Percentiles rank a stretch among this genome's conserved stretches.
These are phyloP conservation scores for Asarcornis scutulata DNA, from an alignment of 2,113 vertebrate genomes.

Conservation along the genomic window DNA sequence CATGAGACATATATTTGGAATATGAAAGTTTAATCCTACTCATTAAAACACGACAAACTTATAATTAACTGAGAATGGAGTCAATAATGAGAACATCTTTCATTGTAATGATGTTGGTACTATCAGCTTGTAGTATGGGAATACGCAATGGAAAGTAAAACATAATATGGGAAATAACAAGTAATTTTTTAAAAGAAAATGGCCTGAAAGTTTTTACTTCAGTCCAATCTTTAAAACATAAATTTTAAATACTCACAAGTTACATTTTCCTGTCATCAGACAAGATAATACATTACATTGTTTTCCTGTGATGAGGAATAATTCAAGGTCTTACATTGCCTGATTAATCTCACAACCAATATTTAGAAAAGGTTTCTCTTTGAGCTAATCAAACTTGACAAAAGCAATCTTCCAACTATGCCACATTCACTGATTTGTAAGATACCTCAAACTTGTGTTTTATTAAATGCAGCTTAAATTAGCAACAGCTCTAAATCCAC, in stretches of 20 bases:
- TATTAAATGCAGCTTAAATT: constrained; percentile 64
- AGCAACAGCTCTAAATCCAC: constrained; percentile 55
- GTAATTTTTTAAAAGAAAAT: background rate
- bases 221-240: background rate
- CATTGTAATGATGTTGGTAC: constrained; percentile 49
- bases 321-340: constrained; percentile 54
- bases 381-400: constrained; percentile 68
- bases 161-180: background rate
- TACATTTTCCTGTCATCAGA: background rate
- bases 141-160: background rate
- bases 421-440: constrained; percentile 53
- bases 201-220: background rate
- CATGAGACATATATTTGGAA: background rate
- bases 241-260: constrained; percentile 9
- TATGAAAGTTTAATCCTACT: constrained; percentile 58
- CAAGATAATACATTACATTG: constrained; percentile 5
- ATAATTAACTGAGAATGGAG: constrained; percentile 58
- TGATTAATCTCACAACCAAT: constrained; percentile 69
- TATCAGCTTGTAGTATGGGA: constrained; percentile 31
- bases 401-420: constrained; percentile 71
- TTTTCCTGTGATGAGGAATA: constrained; percentile 60
- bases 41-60: constrained; percentile 58
- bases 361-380: constrained; percentile 70
- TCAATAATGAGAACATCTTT: constrained; percentile 59
- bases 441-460: constrained; percentile 52